These are phyloP conservation scores for Meriones unguiculatus DNA, from an alignment of 2,113 vertebrate species.

Conservation along the genomic window DNA sequence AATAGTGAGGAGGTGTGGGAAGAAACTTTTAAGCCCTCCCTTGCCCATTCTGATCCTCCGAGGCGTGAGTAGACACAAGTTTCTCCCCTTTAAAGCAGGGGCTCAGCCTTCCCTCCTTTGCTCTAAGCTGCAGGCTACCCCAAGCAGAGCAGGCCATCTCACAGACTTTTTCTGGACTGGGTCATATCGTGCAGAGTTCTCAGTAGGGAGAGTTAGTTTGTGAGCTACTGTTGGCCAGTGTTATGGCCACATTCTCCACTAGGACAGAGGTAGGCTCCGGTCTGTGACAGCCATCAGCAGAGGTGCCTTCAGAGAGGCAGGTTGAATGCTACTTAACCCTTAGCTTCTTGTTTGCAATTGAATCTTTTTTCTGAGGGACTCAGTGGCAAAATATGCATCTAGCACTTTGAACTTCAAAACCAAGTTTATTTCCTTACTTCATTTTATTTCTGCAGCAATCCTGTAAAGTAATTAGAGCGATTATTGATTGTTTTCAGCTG, in stretches of 20 bases:
- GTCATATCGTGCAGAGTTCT: not conserved
- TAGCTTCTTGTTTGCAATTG: not conserved
- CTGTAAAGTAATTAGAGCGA: not conserved
- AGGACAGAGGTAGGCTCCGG: accelerated
- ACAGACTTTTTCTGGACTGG: not conserved
- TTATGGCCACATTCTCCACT: too few species aligned
- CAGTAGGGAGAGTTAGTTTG: not conserved
- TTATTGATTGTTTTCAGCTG: not conserved
- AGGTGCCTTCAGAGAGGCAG: not conserved
- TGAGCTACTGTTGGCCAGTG: not conserved
- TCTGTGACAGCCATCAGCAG: not conserved
- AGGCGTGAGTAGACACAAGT: not conserved
- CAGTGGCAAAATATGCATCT: not conserved
- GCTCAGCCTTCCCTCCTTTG: not conserved
- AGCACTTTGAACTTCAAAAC: not conserved
- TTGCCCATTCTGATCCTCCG: not conserved
- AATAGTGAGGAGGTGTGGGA: not conserved
- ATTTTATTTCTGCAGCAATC: not conserved
- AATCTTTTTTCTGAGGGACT: not conserved
- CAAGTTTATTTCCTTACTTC: slow-evolving; percentile 9
- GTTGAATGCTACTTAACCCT: not conserved
- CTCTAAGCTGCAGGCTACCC: accelerated
- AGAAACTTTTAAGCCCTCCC: not conserved
- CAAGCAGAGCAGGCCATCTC: not conserved
- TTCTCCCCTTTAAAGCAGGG: not conserved